phyloP scores from a whole-genome alignment of 2,888 invertebrate species.

The Bembecia ichneumoniformis region DNA sequence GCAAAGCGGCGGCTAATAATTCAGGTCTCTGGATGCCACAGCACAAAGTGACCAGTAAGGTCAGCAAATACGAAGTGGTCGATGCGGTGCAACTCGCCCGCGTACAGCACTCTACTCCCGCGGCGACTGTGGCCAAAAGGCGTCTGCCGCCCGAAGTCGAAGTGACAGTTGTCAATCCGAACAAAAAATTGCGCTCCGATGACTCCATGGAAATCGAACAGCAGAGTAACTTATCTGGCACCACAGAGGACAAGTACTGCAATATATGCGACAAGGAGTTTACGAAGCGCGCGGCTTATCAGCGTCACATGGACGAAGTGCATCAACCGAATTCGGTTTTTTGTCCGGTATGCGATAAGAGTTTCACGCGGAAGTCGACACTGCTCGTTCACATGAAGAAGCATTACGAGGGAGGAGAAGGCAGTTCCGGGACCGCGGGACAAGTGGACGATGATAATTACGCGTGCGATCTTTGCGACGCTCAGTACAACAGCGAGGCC shows the following conservation, averaged over 20 bases:
- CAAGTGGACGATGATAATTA: slow-evolving; percentile 46
- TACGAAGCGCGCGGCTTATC: slow-evolving; percentile 72
- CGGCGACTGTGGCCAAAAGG: slow-evolving; percentile 40
- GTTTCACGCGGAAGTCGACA: slow-evolving; percentile 75
- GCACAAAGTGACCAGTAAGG: slow-evolving; percentile 64
- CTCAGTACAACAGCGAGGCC: slow-evolving; percentile 69
- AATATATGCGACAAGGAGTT: slow-evolving; percentile 75
- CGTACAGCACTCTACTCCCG: slow-evolving; percentile 31
- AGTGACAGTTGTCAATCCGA: slow-evolving; percentile 65
- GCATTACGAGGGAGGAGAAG: slow-evolving; percentile 64
- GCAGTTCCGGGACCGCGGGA: slow-evolving; percentile 32
- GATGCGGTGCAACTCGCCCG: slow-evolving; percentile 42
- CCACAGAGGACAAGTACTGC: slow-evolving; percentile 68
- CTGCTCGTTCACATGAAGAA: slow-evolving; percentile 75
- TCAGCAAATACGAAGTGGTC: slow-evolving; percentile 63
- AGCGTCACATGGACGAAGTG: slow-evolving; percentile 73
- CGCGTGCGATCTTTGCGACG: slow-evolving; percentile 74
- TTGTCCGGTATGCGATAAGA: slow-evolving; percentile 75
- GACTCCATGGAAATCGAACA: slow-evolving; percentile 58
- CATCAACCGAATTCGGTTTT: slow-evolving; percentile 69
- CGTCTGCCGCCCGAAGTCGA: slow-evolving; percentile 65
- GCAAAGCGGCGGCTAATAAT: slow-evolving; percentile 67
- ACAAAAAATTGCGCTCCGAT: slow-evolving; percentile 60
- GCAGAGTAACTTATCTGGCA: slow-evolving; percentile 46
- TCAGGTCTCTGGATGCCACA: slow-evolving; percentile 70